phyloP scores from a whole-genome alignment of 2,888 invertebrate genomes.

The Axea sp. region DNA sequence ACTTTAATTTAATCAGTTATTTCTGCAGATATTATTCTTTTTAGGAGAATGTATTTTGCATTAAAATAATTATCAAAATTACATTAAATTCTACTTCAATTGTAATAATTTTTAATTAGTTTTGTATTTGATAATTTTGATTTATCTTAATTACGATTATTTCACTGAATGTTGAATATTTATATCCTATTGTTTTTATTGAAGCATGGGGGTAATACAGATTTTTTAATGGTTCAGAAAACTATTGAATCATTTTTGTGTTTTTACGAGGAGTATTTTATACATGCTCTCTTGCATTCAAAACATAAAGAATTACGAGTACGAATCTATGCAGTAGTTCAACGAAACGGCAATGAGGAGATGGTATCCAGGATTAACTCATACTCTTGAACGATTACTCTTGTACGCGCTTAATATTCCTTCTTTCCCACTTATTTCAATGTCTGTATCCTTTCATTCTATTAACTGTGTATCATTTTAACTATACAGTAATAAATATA shows the following conservation, averaged over 20 bases:
- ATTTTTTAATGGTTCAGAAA: constrained; percentile 27
- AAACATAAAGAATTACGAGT: constrained; percentile 67
- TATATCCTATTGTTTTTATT: too few species aligned
- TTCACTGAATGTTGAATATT: too few species aligned
- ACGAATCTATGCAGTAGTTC: constrained; percentile 65
- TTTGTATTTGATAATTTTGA: too few species aligned
- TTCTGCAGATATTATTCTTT: too few species aligned
- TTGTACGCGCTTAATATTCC: constrained; percentile 66
- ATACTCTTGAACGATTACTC: constrained; percentile 71
- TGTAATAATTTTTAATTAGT: too few species aligned
- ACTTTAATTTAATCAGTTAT: too few species aligned
- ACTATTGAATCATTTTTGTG: constrained; percentile 21
- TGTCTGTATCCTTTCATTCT: constrained; percentile 61
- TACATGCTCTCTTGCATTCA: constrained; percentile 60
- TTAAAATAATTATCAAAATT: too few species aligned
- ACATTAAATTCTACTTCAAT: too few species aligned
- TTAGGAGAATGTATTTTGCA: too few species aligned
- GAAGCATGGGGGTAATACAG: too few species aligned
- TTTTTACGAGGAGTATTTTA: constrained; percentile 37
- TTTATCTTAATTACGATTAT: too few species aligned
- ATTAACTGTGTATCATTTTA: constrained; percentile 57
- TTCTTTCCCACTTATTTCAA: constrained; percentile 56
- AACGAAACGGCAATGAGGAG: constrained; percentile 44
- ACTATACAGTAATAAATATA: constrained; percentile 25
- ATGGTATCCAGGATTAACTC: constrained; percentile 63